phyloP scores from a whole-genome alignment of 2,113 vertebrate genomes.

The Heptranchias perlo region DNA sequence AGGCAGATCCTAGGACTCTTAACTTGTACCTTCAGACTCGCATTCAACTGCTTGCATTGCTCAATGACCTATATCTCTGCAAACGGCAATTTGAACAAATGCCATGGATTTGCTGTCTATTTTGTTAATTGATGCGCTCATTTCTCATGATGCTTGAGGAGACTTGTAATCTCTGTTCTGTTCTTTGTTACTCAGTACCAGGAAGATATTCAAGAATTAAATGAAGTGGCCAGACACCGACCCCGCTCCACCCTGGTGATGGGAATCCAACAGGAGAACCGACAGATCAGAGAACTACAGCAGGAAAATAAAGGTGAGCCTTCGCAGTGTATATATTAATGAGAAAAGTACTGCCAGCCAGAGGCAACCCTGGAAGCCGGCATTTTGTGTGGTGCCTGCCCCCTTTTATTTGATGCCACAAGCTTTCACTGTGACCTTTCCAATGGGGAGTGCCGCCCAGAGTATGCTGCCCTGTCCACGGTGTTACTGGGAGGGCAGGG shows the following conservation, averaged over 20 bases:
- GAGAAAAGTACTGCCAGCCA: too few relatives aligned
- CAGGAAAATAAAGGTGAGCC: constrained; percentile 91
- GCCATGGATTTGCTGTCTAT: not conserved
- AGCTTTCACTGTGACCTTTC: too few relatives aligned
- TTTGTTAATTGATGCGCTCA: not conserved
- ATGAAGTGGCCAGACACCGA: constrained; percentile 90
- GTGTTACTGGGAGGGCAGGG: too few relatives aligned
- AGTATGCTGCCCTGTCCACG: too few relatives aligned
- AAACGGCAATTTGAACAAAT: too few relatives aligned
- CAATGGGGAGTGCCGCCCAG: too few relatives aligned
- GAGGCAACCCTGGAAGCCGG: too few relatives aligned
- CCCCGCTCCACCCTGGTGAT: constrained; percentile 89
- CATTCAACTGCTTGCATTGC: not conserved
- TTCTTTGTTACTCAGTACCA: constrained; percentile 68
- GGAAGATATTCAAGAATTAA: constrained; percentile 87
- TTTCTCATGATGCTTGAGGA: not conserved
- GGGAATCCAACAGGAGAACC: constrained; percentile 96
- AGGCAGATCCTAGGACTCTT: not conserved
- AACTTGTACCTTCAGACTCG: not conserved
- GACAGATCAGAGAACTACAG: constrained; percentile 88
- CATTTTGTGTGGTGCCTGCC: too few relatives aligned
- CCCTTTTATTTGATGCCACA: too few relatives aligned
- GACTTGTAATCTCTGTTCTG: not conserved
- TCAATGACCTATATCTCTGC: not conserved
- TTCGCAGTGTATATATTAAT: not conserved